phyloP scores from a whole-genome alignment of 2,797 vertebrate genomes.

The Staurois parvus region DNA sequence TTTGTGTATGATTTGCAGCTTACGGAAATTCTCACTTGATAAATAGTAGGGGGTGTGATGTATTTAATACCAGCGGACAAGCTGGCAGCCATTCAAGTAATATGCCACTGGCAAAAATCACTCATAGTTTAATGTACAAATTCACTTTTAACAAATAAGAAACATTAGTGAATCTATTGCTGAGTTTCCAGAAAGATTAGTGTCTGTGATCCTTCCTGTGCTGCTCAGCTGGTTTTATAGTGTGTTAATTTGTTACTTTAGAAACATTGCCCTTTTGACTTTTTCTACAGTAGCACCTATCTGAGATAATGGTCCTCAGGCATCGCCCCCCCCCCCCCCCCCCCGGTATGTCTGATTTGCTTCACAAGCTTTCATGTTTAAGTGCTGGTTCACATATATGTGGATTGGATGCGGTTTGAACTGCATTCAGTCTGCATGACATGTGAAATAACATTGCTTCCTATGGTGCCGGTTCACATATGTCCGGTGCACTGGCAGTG shows the following conservation, averaged over 20 bases:
- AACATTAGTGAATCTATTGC: not conserved
- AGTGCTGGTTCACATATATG: too few relatives aligned
- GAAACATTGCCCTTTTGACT: not conserved
- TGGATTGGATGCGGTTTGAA: too few relatives aligned
- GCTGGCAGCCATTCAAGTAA: conserved; percentile 16
- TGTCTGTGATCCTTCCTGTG: not conserved
- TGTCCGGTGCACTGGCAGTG: too few relatives aligned
- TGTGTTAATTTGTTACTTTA: not conserved
- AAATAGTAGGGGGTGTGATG: conserved; percentile 35
- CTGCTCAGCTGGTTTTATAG: not conserved
- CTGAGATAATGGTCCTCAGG: too few relatives aligned
- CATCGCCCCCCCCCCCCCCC: too few relatives aligned
- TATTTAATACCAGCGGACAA: conserved; percentile 12
- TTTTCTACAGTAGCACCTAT: not conserved
- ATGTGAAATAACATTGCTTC: too few relatives aligned
- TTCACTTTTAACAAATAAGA: conserved; percentile 6
- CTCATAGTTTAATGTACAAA: conserved; percentile 9
- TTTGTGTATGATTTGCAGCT: conserved; percentile 37
- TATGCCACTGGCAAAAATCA: conserved; percentile 22
- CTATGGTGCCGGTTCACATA: too few relatives aligned
- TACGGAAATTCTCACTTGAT: conserved; percentile 40
- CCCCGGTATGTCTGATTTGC: too few relatives aligned
- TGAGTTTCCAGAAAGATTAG: not conserved
- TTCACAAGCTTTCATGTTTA: too few relatives aligned
- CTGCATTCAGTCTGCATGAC: too few relatives aligned